Base-by-base conservation (phyloP, 2,113 vertebrate species). In the Ammospiza caudacuta region DNA sequence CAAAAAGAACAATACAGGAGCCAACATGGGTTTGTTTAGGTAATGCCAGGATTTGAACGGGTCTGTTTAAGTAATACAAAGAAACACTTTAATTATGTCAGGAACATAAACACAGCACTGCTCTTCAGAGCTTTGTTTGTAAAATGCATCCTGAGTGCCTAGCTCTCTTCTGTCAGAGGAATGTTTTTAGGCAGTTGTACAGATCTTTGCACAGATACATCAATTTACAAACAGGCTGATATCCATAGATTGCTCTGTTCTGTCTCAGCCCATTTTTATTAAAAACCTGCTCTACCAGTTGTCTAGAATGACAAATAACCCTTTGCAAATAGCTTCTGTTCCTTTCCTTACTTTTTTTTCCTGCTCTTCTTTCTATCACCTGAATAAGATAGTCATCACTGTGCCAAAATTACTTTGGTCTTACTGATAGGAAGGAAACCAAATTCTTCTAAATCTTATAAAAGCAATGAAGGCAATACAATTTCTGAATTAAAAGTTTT, bases 1-100 rank as follows among this genome's bases (percentile, higher is more conserved):
- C 91, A 59, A 67, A 83, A 91, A 74, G 43, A 33, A 78, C 23
- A 91, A 73, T 9, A 17, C 6, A 59, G 46, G 24, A 85, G 28
- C 39, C 49, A 77, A 8, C 28, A 54, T 9, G 22, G 17, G 19
- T 78, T 87, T 83, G n/a, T 69, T 83, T 49, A 55, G 47, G 35
- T 76, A 69, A 49, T 33, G 23, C 41, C 47, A 55, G 41, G 41
- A 41, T 29, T 19, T 76, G 41, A 84, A 64, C 22, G 13, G 6
- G 17, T 77, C 89, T 81, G 54, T 83, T 75, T 93, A 94, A 87
- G 57, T 84, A 73, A 94, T 72, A 77, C 25, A 51, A 73, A 72
- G 37, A 82, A 89, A 94, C 74, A 68, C 43, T 23, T 69, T 61
- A 67, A 89, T 41, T 13, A 46, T 62, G 59, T 91, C n/a, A 66